phyloP scores from a whole-genome alignment of 1,140 invertebrate genomes.

The Drosophila sechellia region DNA sequence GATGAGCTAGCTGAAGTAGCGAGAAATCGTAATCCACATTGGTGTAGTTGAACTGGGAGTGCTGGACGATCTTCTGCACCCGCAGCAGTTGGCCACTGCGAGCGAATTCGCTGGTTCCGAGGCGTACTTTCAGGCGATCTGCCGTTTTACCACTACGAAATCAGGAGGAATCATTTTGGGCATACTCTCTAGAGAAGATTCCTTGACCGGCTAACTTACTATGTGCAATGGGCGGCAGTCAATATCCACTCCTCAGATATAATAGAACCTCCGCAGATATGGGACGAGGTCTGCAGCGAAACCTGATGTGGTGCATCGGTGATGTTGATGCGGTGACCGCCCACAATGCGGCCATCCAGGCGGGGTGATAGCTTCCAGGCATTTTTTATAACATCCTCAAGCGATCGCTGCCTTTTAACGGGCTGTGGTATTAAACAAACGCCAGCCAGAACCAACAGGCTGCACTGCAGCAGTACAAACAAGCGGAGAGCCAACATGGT shows the following conservation, averaged over 20 bases:
- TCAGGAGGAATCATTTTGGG: neutral
- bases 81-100: conserved; percentile 67
- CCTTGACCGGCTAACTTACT: conserved; percentile 56
- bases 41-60: conserved; percentile 71
- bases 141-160: conserved; percentile 64
- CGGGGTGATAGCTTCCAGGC: conserved; percentile 47
- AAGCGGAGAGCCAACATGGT: conserved; percentile 55
- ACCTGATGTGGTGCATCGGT: conserved; percentile 85
- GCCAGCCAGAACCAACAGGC: conserved; percentile 44
- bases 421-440: conserved; percentile 73
- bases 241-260: conserved; percentile 86
- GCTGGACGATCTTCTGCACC: conserved; percentile 74
- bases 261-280: conserved; percentile 89
- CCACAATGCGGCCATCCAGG: conserved; percentile 85
- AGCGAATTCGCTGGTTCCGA: conserved; percentile 67
- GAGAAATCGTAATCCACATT: conserved; percentile 84
- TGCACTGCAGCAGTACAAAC: conserved; percentile 52
- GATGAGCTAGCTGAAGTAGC: conserved; percentile 70
- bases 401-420: conserved; percentile 54
- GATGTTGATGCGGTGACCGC: conserved; percentile 84
- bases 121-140: conserved; percentile 59
- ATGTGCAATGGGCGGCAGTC: conserved; percentile 86
- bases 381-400: conserved; percentile 27
- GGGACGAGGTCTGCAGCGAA: conserved; percentile 81
- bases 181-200: neutral